Conservation (phyloP, 2,797 vertebrate species). For the Pseudopleuronectes americanus region DNA sequence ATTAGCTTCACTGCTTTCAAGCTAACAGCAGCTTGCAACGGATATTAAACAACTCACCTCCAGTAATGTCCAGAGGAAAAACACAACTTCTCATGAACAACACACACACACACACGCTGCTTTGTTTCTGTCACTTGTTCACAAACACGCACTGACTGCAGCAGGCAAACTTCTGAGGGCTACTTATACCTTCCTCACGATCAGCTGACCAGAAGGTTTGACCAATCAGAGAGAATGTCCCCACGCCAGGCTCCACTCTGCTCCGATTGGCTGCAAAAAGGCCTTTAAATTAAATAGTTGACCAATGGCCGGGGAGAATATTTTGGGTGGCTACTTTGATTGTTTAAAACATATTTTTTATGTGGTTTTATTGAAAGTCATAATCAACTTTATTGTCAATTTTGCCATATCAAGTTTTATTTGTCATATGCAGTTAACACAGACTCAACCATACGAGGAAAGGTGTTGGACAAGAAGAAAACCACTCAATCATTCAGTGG, state of each 20-base stretch:
- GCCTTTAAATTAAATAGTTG: conserved; percentile 13
- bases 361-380: too few relatives aligned
- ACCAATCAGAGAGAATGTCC: conserved; percentile 62
- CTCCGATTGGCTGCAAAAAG: conserved; percentile 47
- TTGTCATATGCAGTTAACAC: too few relatives aligned
- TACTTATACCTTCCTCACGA: conserved; percentile 60
- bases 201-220: conserved; percentile 63
- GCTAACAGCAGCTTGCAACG: background rate
- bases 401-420: too few relatives aligned
- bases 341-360: too few relatives aligned
- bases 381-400: too few relatives aligned
- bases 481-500: too few relatives aligned
- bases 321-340: conserved; percentile 43
- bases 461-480: too few relatives aligned
- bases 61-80: conserved; percentile 43
- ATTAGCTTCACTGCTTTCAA: background rate
- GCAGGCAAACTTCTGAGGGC: background rate
- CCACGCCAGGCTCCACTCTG: rapidly evolving
- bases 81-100: conserved; percentile 41
- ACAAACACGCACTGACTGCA: conserved; percentile 23
- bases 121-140: background rate
- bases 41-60: conserved; percentile 55
- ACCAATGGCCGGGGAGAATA: conserved; percentile 22
- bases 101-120: background rate
- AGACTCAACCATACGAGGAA: too few relatives aligned